phyloP scores from a whole-genome alignment of 2,113 vertebrate genomes.

The Patagioenas fasciata region DNA sequence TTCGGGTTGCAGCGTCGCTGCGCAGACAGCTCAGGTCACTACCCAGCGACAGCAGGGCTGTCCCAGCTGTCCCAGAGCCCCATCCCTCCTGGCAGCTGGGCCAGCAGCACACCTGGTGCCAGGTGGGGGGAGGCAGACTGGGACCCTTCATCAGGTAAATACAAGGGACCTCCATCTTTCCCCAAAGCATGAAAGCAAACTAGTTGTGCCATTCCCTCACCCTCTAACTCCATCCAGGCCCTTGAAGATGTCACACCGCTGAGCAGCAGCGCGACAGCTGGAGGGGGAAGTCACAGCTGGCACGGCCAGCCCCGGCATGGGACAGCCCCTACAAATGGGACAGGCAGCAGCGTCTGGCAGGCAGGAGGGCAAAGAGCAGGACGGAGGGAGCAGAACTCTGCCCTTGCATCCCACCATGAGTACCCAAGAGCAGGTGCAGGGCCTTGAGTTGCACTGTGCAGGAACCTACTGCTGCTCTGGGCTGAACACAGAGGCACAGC shows the following conservation, averaged over 20 bases:
- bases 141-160: background rate
- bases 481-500: background rate
- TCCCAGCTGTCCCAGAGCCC: background rate
- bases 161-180: background rate
- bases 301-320: rapidly evolving
- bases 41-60: rapidly evolving
- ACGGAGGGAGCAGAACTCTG: background rate
- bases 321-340: background rate
- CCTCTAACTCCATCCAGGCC: background rate
- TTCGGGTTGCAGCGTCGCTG: background rate
- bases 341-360: background rate
- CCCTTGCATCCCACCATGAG: background rate
- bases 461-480: rapidly evolving
- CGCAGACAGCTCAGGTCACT: rapidly evolving
- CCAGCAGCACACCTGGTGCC: rapidly evolving
- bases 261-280: background rate
- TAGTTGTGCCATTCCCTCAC: background rate
- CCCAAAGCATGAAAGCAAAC: background rate
- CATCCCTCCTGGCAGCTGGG: background rate
- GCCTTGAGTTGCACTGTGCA: rapidly evolving
- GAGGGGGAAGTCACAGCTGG: background rate
- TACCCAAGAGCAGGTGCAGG: background rate
- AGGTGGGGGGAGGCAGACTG: background rate
- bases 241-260: background rate
- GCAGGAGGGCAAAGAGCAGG: background rate